Evolutionary conservation across 2,888 invertebrate species (phyloP).

Genomic region (Pterobdella sp.): DNA sequence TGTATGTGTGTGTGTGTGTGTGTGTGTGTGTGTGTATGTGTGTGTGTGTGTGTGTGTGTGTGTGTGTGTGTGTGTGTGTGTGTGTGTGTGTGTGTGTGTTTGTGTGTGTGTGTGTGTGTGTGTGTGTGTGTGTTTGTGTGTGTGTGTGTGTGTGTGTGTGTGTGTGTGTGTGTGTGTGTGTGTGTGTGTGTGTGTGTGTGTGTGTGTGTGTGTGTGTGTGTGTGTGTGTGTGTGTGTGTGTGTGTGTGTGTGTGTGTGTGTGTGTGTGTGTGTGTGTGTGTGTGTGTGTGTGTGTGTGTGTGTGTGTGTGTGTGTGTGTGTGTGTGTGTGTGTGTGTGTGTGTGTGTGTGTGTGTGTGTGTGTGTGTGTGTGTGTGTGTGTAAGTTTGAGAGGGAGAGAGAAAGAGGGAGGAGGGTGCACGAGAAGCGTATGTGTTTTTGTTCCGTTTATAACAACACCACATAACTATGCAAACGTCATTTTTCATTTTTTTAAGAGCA

Average conservation of each 20-base stretch:
- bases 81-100: neutral
- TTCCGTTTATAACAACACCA: too few relatives aligned
- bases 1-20: slow-evolving; percentile 15
- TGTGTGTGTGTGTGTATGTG: slow-evolving; percentile 15
- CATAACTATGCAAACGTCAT: too few relatives aligned
- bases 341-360: slow-evolving; percentile 17
- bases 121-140: neutral
- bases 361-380: slow-evolving; percentile 16
- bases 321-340: slow-evolving; percentile 19
- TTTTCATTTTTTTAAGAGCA: too few relatives aligned
- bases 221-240: slow-evolving; percentile 16
- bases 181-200: slow-evolving; percentile 17
- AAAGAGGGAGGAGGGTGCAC: slow-evolving; percentile 71
- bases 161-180: slow-evolving; percentile 15
- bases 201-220: slow-evolving; percentile 24
- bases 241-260: slow-evolving; percentile 15
- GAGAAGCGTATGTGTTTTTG: slow-evolving; percentile 55
- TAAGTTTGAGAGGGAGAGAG: too few relatives aligned
- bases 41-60: slow-evolving; percentile 14
- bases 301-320: slow-evolving; percentile 17
- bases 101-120: slow-evolving; percentile 1
- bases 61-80: slow-evolving; percentile 8
- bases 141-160: slow-evolving; percentile 3
- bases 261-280: slow-evolving; percentile 17
- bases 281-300: slow-evolving; percentile 18